Evolutionary conservation across 2,888 invertebrate genomes (phyloP), one percentile per base, ranked within the genome.

Genomic region (Zygothrica quintamaculata): DNA sequence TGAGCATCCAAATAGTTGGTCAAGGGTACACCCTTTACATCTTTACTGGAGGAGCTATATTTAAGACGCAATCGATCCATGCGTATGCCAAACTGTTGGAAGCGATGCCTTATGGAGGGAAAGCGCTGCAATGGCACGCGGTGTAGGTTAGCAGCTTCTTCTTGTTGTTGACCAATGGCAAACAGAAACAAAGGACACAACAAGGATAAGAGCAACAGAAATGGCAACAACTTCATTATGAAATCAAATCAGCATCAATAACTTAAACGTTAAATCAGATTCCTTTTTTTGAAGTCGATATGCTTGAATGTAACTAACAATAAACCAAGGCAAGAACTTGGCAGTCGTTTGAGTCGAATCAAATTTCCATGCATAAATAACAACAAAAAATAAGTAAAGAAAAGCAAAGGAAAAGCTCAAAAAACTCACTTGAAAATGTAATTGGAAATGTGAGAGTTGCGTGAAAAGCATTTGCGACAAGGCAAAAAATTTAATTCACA

Each of bases 1-100:
- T 99, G 98, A 34, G 98, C 96, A 92, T 98, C 98, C 70, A 98
- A 92, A 89, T 98, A 98, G 91, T 98, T 98, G 36, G 96, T 96
- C 26, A 98, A 92, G 0, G 96, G 96, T 89, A 97, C 97, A 4
- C 26, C 62, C 3, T 16, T 47, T 1, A 96, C 95, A 1, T 26
- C 13, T 0, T 25, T 8, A 8, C n/a, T 31, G 2, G 3, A 93
- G 1, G 93, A 93, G 0, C 90, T 89, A 16, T 66, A 70, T 34
- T 82, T 77, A 3, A 60, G 44, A 0, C 85, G 75, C 42, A 77
- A 58, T 77, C 93, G 87, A 18, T 93, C 92, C 51, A 94, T 89
- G 75, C 93, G 92, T 47, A 93, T 91, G 72, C 94, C 95, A 58
- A 96, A 95, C 87, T 95, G 95, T 50, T 93, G 92, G 40, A 98